Conservation (phyloP, 2,797 vertebrate species). For the Lutjanus campechanus region DNA sequence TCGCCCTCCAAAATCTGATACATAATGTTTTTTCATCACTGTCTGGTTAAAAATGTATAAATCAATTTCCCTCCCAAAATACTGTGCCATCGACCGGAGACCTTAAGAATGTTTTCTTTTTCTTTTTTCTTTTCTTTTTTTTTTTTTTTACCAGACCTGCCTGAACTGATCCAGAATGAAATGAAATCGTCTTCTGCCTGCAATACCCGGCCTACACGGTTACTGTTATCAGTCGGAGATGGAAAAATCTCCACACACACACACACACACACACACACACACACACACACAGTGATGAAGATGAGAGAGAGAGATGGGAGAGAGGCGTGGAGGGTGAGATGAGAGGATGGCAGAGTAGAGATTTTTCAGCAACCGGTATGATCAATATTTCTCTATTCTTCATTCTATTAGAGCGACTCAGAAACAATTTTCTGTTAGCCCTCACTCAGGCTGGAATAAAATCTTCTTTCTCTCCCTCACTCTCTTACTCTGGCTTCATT, state of each 20-base stretch:
- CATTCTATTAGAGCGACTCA: constrained; percentile 68
- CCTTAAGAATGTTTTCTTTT: constrained; percentile 30
- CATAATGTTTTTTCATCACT: constrained; percentile 70
- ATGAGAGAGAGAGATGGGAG: constrained; percentile 39
- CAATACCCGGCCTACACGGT: constrained; percentile 37
- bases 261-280: constrained; percentile 17
- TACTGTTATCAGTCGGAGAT: constrained; percentile 58
- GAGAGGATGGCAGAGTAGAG: constrained; percentile 48
- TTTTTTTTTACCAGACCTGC: constrained; percentile 21
- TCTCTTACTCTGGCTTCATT: constrained; percentile 29
- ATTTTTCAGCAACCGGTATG: constrained; percentile 58
- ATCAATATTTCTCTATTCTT: constrained; percentile 78
- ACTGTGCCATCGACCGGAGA: constrained; percentile 44
- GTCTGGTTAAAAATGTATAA: constrained; percentile 78
- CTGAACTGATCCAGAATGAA: constrained; percentile 58
- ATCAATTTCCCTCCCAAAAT: constrained; percentile 74
- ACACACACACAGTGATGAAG: constrained; percentile 31
- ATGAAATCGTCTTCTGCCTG: constrained; percentile 61
- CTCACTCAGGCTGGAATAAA: constrained; percentile 60
- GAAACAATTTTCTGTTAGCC: constrained; percentile 69
- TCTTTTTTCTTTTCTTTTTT: background rate
- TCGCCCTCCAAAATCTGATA: constrained; percentile 61
- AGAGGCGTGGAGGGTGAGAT: constrained; percentile 26
- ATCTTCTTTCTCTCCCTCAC: constrained; percentile 31
- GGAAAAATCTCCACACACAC: constrained; percentile 32